Evolutionary conservation across 2,797 vertebrate genomes (phyloP).

Genomic region (Hephaestus fuliginosus): DNA sequence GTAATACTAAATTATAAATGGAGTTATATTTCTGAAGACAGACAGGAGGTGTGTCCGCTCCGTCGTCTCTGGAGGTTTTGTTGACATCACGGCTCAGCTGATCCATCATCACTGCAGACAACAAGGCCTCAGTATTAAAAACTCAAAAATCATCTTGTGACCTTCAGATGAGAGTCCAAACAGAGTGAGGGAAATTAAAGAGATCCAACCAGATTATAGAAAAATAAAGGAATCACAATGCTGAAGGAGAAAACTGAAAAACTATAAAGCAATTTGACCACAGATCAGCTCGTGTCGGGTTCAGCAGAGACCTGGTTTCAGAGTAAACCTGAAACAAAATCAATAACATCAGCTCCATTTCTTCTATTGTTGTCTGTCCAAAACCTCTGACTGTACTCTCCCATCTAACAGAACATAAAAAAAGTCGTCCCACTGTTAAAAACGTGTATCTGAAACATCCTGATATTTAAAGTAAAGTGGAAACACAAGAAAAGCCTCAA

Average conservation of each 20-base stretch:
- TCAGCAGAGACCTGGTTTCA: not conserved
- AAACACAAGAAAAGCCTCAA: not conserved
- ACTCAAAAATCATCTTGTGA: not conserved
- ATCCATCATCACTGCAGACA: conserved; percentile 20
- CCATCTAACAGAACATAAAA: not conserved
- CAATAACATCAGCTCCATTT: not conserved
- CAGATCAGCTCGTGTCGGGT: no score
- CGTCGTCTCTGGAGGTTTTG: not conserved
- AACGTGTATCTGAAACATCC: not conserved
- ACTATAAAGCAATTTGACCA: not conserved
- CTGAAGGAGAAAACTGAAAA: not conserved
- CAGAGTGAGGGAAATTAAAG: not conserved
- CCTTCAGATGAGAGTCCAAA: conserved; percentile 3
- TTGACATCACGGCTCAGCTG: not conserved
- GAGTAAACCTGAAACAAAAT: not conserved
- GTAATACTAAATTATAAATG: not conserved
- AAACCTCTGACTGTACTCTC: not conserved
- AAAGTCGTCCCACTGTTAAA: not conserved
- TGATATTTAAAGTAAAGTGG: not conserved
- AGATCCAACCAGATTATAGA: not conserved
- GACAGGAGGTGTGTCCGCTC: conserved; percentile 9
- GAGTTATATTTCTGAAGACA: not conserved
- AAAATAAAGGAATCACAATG: not conserved
- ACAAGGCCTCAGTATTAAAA: conserved; percentile 7
- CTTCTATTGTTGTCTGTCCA: not conserved